phyloP scores from a whole-genome alignment of 2,797 vertebrate genomes.

The Takifugu rubripes region DNA sequence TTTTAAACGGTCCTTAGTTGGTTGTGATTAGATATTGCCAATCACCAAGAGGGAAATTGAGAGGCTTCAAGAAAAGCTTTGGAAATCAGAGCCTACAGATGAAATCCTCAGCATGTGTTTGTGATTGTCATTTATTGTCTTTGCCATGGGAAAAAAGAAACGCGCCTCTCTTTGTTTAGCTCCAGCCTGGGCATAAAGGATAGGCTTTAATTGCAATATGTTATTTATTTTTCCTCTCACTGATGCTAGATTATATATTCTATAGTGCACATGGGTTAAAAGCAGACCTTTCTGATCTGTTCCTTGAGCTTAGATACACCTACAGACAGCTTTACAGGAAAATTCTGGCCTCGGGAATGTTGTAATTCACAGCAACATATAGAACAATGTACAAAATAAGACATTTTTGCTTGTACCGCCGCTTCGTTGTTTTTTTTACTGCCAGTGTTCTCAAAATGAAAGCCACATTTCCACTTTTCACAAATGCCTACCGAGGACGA shows the following conservation, averaged over 20 bases:
- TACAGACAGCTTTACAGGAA: not conserved
- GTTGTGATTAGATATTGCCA: conserved; percentile 67
- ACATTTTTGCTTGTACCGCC: not conserved
- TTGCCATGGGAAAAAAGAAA: conserved; percentile 62
- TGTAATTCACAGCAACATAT: no score
- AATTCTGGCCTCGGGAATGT: no score
- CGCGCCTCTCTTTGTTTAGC: conserved; percentile 32
- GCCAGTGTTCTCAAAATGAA: conserved; percentile 19
- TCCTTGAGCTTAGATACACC: not conserved
- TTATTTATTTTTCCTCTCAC: conserved; percentile 26
- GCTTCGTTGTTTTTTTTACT: not conserved
- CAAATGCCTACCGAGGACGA: conserved; percentile 2
- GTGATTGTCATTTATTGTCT: conserved; percentile 74
- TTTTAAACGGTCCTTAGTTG: conserved; percentile 47
- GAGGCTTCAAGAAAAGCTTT: conserved; percentile 47
- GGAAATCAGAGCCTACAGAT: conserved; percentile 63
- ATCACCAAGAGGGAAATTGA: conserved; percentile 56
- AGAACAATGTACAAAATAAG: no score
- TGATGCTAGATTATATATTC: conserved; percentile 8
- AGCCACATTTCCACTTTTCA: conserved; percentile 2
- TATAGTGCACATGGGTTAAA: conserved; percentile 1
- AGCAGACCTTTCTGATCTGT: not conserved
- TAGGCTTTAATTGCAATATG: conserved; percentile 33
- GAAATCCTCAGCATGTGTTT: conserved; percentile 72
- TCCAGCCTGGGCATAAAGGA: conserved; percentile 36